Base-by-base conservation (phyloP, 2,888 invertebrate genomes). In the Bombyx huttoni region DNA sequence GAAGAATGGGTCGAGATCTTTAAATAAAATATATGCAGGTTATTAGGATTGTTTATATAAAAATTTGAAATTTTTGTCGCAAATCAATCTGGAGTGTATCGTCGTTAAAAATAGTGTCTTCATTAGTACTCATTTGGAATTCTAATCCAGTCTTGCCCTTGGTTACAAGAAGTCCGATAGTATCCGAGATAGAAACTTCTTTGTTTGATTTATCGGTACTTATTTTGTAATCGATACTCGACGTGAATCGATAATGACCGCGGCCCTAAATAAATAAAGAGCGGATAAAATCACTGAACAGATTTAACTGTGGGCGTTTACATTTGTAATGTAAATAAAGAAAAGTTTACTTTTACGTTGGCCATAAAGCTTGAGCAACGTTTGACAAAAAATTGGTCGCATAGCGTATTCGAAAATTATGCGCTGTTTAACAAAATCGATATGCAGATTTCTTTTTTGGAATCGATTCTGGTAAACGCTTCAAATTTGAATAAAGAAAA, bases 191-290 rank as follows among this genome's bases (percentile, higher is more conserved):
- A 54, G 56, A 54, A 54, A 61, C 55, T 58, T 60, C 55, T 67
- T 65, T 62, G 56, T 59, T 63, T 72, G 73, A 76, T 73, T 68
- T 76, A 77, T 74, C 63, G 66, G 64, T 59, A 61, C 59, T 63
- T 65, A 59, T 54, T 59, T 56, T 67, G 75, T 74, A 78, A 75
- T 73, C 70, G 68, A 70, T 74, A 66, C 62, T 59, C 61, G 62
- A 56, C 57, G 61, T 59, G 58, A 54, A 64, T 64, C 65, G 70
- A 70, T 76, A 69, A 70, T 70, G 65, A 68, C 67, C 63, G 63
- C 65, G 71, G 63, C 58, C 69, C 66, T 71, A 72, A 73, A 75
- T 70, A 72, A 73, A 78, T 68, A 75, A 57, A 61, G 52, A 55
- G 34, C 50, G 34, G 60, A 70, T 61, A 63, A 58, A 62, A 65